These are phyloP conservation scores for Alethe castanea DNA, from an alignment of 2,113 vertebrate species.

Conservation along the genomic window DNA sequence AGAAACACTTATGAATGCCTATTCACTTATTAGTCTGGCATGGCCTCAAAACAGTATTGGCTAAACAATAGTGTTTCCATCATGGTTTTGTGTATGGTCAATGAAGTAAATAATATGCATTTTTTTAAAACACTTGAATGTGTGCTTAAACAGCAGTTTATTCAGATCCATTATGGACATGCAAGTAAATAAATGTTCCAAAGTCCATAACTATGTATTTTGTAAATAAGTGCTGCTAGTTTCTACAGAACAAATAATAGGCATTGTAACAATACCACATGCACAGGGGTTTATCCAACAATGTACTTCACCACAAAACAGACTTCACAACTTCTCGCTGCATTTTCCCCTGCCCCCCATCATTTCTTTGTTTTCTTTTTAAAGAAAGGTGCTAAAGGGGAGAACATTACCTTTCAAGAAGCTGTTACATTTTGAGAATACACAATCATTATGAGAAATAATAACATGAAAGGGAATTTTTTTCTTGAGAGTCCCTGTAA, in stretches of 20 bases:
- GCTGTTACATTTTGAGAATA: neutral
- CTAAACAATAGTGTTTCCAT: constrained; percentile 66
- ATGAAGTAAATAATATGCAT: constrained; percentile 67
- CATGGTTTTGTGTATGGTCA: constrained; percentile 64
- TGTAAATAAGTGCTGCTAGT: constrained; percentile 63
- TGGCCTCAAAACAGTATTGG: constrained; percentile 50
- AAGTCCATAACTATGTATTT: constrained; percentile 68
- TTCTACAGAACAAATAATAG: constrained; percentile 66
- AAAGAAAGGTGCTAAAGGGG: constrained; percentile 4
- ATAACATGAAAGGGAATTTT: neutral
- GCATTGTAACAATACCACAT: constrained; percentile 38
- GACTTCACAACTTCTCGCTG: neutral
- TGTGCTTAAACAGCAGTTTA: constrained; percentile 50
- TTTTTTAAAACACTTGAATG: constrained; percentile 45
- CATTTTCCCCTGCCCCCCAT: neutral
- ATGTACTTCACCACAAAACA: constrained; percentile 2
- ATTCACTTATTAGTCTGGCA: constrained; percentile 66
- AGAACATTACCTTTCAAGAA: constrained; percentile 21
- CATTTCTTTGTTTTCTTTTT: constrained; percentile 46
- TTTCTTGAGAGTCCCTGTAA: neutral
- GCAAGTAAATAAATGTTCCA: constrained; percentile 68
- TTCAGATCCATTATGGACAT: constrained; percentile 69
- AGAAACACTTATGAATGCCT: constrained; percentile 69
- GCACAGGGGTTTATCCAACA: constrained; percentile 54
- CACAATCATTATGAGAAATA: neutral